These are phyloP conservation scores for Teleopsis dalmanni DNA, from an alignment of 1,140 invertebrate genomes.

Conservation along the genomic window DNA sequence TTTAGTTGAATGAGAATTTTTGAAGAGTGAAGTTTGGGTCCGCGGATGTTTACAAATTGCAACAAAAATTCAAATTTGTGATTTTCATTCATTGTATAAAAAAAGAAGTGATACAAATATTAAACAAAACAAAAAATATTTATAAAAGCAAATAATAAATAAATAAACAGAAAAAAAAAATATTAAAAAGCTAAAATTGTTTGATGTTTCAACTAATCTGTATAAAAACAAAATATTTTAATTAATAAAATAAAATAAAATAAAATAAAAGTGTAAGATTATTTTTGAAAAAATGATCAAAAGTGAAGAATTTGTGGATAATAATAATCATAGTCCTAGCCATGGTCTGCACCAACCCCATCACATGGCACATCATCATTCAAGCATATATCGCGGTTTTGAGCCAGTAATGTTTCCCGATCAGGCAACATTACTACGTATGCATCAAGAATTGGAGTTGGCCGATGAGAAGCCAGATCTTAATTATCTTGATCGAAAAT, in stretches of 20 bases:
- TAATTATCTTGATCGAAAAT: slow-evolving; percentile 35
- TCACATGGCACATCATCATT: slow-evolving; percentile 12
- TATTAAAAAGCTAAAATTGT: background rate
- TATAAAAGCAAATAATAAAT: slow-evolving; percentile 5
- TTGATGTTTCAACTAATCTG: background rate
- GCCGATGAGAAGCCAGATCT: slow-evolving; percentile 35
- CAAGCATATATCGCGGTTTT: slow-evolving; percentile 28
- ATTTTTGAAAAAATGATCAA: slow-evolving; percentile 40
- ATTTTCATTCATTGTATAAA: background rate
- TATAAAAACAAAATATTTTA: slow-evolving; percentile 7
- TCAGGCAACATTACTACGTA: slow-evolving; percentile 8
- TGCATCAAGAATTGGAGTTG: slow-evolving; percentile 29
- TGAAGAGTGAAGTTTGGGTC: no score
- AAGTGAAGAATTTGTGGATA: slow-evolving; percentile 36
- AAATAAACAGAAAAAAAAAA: slow-evolving; percentile 5
- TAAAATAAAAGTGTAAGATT: no score
- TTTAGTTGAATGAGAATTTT: no score
- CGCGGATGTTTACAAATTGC: no score
- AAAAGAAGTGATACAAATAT: background rate
- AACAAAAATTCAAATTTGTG: no score
- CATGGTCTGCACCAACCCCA: slow-evolving; percentile 16
- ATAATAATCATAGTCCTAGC: slow-evolving; percentile 3
- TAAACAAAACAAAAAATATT: background rate
- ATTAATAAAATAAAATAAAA: slow-evolving; percentile 4
- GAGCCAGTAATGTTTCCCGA: slow-evolving; percentile 18